Percentiles rank a stretch among this genome's conserved stretches.
These are phyloP conservation scores for Philereme transversata DNA, from an alignment of 2,888 invertebrate genomes.

Conservation along the genomic window DNA sequence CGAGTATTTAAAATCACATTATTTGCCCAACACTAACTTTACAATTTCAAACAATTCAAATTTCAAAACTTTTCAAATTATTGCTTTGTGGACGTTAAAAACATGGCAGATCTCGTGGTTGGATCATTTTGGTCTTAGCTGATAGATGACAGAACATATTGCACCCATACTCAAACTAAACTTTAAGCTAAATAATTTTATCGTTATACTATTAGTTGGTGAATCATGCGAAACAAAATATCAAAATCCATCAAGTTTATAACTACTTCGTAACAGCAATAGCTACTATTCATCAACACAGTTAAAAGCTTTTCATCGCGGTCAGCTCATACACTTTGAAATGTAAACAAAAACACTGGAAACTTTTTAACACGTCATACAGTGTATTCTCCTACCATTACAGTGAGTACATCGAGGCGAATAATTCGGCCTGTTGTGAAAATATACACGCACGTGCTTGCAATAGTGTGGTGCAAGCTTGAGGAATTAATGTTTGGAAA, in stretches of 20 bases:
- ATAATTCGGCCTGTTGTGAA: conserved; percentile 78
- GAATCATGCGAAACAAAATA: conserved; percentile 9
- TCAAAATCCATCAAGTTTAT: conserved; percentile 15
- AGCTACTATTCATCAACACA: conserved; percentile 50
- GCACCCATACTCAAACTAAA: too few relatives aligned
- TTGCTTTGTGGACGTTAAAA: too few relatives aligned
- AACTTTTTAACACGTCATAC: conserved; percentile 79
- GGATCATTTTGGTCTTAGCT: too few relatives aligned
- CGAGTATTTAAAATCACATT: too few relatives aligned
- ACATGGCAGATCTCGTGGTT: too few relatives aligned
- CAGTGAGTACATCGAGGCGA: conserved; percentile 49
- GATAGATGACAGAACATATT: too few relatives aligned
- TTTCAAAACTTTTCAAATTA: too few relatives aligned
- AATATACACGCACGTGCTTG: conserved; percentile 73
- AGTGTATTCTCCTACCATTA: conserved; percentile 52
- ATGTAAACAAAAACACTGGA: conserved; percentile 79
- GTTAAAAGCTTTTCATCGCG: conserved; percentile 75
- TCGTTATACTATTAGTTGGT: not conserved
- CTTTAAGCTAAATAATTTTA: not conserved
- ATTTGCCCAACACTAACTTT: too few relatives aligned
- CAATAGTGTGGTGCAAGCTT: conserved; percentile 53
- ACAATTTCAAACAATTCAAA: too few relatives aligned
- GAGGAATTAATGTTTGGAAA: conserved; percentile 16
- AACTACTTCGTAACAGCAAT: conserved; percentile 24
- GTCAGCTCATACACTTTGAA: conserved; percentile 66